Evolutionary conservation across 1,140 invertebrate species (phyloP).

Genomic region (Drosophila guanche): DNA sequence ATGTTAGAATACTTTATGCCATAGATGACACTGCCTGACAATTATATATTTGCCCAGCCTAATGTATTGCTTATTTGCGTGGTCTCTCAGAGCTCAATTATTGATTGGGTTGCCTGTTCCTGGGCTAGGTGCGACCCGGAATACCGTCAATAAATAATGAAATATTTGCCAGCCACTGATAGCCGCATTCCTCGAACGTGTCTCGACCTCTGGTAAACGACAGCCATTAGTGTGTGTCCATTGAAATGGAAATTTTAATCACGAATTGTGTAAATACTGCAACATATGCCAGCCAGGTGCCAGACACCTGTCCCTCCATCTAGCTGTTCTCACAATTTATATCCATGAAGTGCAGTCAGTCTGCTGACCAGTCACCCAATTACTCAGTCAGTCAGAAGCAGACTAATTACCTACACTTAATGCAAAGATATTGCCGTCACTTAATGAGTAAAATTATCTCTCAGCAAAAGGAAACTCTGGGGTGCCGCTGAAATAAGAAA

Average conservation of each 20-base stretch:
- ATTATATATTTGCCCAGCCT: conserved; percentile 38
- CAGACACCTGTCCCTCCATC: conserved; percentile 2
- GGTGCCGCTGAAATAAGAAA: conserved; percentile 35
- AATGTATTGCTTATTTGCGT: conserved; percentile 65
- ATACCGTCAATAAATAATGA: conserved; percentile 45
- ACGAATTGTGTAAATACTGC: conserved; percentile 5
- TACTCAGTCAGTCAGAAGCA: conserved; percentile 21
- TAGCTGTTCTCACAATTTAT: conserved; percentile 3
- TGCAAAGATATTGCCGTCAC: conserved; percentile 21
- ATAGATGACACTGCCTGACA: conserved; percentile 31
- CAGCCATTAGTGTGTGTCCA: neutral
- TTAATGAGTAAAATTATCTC: conserved; percentile 42
- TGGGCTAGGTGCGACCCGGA: conserved; percentile 20
- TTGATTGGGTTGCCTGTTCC: conserved; percentile 39
- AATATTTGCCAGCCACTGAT: conserved; percentile 40
- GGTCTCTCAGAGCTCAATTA: conserved; percentile 43
- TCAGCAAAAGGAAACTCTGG: conserved; percentile 22
- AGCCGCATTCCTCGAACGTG: neutral
- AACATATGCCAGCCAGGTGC: conserved; percentile 14
- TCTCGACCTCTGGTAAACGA: conserved; percentile 1
- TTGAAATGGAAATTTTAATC: conserved; percentile 31
- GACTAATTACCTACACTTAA: conserved; percentile 40
- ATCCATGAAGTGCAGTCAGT: conserved; percentile 5
- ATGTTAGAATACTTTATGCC: conserved; percentile 17
- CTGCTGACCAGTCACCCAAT: conserved; percentile 35